Base-by-base conservation (phyloP, 2,888 invertebrate genomes). In the Acanthosepion lycidas region DNA sequence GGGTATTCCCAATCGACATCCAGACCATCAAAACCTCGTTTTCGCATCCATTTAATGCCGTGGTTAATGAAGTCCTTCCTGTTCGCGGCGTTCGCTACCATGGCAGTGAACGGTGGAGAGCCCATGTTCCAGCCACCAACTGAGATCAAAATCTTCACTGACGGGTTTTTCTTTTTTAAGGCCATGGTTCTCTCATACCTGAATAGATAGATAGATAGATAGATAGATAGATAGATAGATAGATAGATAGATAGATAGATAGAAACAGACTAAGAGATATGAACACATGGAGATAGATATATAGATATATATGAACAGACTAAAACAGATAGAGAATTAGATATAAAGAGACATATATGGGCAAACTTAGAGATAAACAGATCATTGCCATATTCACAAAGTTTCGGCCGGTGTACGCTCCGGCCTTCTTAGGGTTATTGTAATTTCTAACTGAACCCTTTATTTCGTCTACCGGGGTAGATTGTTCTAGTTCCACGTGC, bases 71-170 rank as follows among this genome's bases (percentile, higher is more conserved):
- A 94, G 55, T 53, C 53, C 33, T 59, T 55, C 55, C 94, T n/a
- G 55, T 64, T 94, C 0, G 48, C 64, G 18, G 94, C 94, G 20
- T n/a, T 55, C 12, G 94, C 8, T 33, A 94, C 94, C 94, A 94
- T 64, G 26, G 59, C 64, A 33, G 94, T 94, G 33, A 94, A 94
- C 0, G 64, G 64, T 48, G 64, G n/a, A 42, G 94, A 94, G 3
- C 55, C 94, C 94, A 94, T 94, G 94, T 94, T 94, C 94, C 94
- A 94, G 33, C 94, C 94, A 48, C 94, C 94, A 28, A 94, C 48
- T 1, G 94, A 94, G 12, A 94, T 55, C 9, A 94, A 23, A 23
- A 64, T 94, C 64, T 94, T 94, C 55, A 94, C 28, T 18, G 33
- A 9, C 1, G 94, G 94, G 48, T 94, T 94, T n/a, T 55, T 53